Conservation (phyloP, 2,888 invertebrate species). For the Yponomeuta plumbellus region DNA sequence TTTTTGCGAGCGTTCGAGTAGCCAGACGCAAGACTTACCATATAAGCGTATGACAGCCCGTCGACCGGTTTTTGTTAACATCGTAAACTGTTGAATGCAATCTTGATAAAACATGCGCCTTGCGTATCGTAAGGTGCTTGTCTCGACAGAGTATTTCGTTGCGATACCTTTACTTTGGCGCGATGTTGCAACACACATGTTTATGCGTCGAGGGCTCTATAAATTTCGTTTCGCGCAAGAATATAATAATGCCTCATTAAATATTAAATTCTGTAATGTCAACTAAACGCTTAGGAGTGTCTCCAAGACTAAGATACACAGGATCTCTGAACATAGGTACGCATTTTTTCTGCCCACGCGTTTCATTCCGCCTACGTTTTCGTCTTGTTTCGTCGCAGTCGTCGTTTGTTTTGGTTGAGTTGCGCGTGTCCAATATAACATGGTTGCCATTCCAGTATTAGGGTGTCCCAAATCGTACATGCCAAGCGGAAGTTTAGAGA, state of each 20-base stretch:
- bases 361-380: conserved; percentile 1
- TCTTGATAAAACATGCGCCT: conserved; percentile 53
- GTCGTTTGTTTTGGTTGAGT: background rate
- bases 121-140: conserved; percentile 43
- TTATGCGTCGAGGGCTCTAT: conserved; percentile 16
- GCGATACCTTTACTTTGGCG: conserved; percentile 13
- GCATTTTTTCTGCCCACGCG: conserved; percentile 14
- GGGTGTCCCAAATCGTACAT: background rate
- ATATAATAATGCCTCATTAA: background rate
- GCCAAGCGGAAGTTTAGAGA: too few relatives aligned
- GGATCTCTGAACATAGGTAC: conserved; percentile 11
- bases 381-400: background rate
- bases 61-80: conserved; percentile 56
- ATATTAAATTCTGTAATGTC: background rate
- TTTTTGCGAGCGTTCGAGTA: conserved; percentile 63
- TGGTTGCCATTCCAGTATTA: background rate
- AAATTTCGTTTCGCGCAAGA: conserved; percentile 14
- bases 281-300: background rate
- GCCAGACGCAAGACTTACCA: conserved; percentile 56
- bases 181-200: conserved; percentile 15
- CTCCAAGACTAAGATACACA: background rate
- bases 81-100: conserved; percentile 55
- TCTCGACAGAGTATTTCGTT: conserved; percentile 6
- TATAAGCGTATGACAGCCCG: conserved; percentile 44
- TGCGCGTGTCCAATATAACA: background rate